These are phyloP conservation scores for Entomyzon cyanotis DNA, from an alignment of 2,113 vertebrate species.

Conservation along the genomic window DNA sequence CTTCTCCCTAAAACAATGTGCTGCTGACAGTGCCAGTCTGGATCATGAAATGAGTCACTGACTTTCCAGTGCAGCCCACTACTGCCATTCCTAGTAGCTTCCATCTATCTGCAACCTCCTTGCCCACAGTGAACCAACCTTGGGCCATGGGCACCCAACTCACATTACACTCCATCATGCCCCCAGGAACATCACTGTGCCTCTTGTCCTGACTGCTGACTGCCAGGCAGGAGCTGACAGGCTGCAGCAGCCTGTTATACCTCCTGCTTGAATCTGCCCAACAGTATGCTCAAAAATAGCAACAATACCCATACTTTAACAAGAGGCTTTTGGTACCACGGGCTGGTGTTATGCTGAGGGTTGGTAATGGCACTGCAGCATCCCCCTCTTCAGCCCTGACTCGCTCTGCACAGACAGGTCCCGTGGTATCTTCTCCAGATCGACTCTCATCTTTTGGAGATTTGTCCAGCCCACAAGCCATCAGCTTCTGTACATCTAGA, in stretches of 20 bases:
- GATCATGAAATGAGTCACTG: accelerated
- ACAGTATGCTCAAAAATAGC: background rate
- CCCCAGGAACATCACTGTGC: background rate
- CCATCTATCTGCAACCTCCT: background rate
- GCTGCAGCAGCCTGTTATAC: background rate
- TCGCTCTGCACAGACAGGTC: background rate
- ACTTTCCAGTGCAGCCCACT: background rate
- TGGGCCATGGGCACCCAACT: background rate
- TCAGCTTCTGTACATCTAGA: slow-evolving; percentile 86
- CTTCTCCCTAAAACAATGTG: background rate
- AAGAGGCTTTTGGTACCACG: slow-evolving; percentile 33
- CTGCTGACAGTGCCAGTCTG: background rate
- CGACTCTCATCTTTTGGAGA: slow-evolving; percentile 66
- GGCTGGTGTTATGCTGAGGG: slow-evolving; percentile 67
- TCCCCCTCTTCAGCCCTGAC: slow-evolving; percentile 51
- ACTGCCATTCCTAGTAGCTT: background rate
- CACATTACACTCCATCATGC: background rate
- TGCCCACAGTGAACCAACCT: background rate
- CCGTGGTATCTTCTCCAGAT: slow-evolving; percentile 19
- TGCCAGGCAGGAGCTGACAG: background rate
- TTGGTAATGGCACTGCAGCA: slow-evolving; percentile 53
- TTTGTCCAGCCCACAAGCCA: slow-evolving; percentile 74
- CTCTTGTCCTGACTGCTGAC: background rate
- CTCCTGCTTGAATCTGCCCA: background rate
- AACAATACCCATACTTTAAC: background rate